Percentiles rank a stretch among this genome's conserved stretches.
Conservation (phyloP, 2,888 invertebrate species). For the Aspidiotus rigidus region DNA sequence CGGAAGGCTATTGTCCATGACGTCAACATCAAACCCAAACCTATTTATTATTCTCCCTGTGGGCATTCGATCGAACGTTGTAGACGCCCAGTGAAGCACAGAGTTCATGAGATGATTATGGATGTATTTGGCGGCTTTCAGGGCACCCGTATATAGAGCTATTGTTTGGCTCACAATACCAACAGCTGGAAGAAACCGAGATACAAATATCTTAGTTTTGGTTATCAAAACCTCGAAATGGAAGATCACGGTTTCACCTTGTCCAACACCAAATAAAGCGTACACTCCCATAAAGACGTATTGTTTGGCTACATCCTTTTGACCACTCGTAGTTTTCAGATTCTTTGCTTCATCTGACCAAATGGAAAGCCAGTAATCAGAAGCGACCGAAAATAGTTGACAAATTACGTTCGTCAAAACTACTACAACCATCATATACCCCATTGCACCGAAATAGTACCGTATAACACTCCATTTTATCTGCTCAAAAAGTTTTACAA, state of each 20-base stretch:
- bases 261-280: slow-evolving; percentile 75
- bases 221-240: too few relatives aligned
- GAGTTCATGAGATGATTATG: slow-evolving; percentile 34
- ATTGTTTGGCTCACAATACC: too few relatives aligned
- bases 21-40: slow-evolving; percentile 56
- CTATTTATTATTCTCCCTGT: slow-evolving; percentile 45
- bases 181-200: too few relatives aligned
- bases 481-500: slow-evolving; percentile 42
- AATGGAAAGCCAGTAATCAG: slow-evolving; percentile 73
- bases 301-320: slow-evolving; percentile 46
- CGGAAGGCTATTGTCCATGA: slow-evolving; percentile 50
- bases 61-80: slow-evolving; percentile 49
- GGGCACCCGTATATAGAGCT: neutral
- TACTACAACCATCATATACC: slow-evolving; percentile 62
- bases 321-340: slow-evolving; percentile 42
- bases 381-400: slow-evolving; percentile 76
- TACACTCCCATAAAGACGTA: slow-evolving; percentile 83
- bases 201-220: too few relatives aligned
- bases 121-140: slow-evolving; percentile 35
- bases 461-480: slow-evolving; percentile 82
- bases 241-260: slow-evolving; percentile 49
- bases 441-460: slow-evolving; percentile 78
- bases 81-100: slow-evolving; percentile 50
- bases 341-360: slow-evolving; percentile 61
- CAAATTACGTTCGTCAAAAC: slow-evolving; percentile 69